Conservation (phyloP, 2,797 vertebrate genomes). For the Coracias cyanogaster region DNA sequence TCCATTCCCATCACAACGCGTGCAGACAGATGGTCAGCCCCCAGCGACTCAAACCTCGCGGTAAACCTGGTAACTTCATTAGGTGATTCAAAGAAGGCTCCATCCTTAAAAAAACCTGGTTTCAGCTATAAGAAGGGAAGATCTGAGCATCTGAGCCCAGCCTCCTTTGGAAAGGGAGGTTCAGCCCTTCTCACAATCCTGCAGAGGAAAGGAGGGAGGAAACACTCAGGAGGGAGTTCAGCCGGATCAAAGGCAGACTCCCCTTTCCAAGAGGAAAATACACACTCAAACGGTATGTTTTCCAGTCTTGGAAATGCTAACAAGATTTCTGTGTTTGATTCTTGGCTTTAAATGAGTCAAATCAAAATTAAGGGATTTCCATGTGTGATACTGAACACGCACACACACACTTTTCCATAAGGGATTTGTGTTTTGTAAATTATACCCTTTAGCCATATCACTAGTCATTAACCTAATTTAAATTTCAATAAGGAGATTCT, state of each 20-base stretch:
- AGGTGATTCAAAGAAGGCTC: neutral
- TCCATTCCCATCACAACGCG: neutral
- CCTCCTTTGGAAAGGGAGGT: accelerated
- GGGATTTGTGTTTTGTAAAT: conserved; percentile 53
- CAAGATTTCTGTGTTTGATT: conserved; percentile 32
- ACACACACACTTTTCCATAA: neutral
- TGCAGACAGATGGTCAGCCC: neutral
- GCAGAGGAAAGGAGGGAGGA: neutral
- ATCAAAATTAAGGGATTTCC: conserved; percentile 54
- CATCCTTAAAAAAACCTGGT: neutral
- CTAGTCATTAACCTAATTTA: conserved; percentile 63
- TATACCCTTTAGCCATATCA: conserved; percentile 51
- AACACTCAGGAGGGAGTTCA: neutral
- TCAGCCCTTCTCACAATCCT: neutral
- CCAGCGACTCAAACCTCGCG: neutral
- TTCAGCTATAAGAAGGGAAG: neutral
- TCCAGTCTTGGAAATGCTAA: neutral
- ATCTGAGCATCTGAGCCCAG: neutral
- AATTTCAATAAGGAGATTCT: conserved; percentile 40
- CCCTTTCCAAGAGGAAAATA: neutral
- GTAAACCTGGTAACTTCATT: neutral
- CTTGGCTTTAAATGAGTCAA: conserved; percentile 22
- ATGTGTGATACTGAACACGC: neutral
- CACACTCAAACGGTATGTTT: accelerated
- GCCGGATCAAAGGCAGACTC: neutral